These are phyloP conservation scores for Crenuchus spilurus DNA, from an alignment of 2,797 vertebrate genomes.

Conservation along the genomic window DNA sequence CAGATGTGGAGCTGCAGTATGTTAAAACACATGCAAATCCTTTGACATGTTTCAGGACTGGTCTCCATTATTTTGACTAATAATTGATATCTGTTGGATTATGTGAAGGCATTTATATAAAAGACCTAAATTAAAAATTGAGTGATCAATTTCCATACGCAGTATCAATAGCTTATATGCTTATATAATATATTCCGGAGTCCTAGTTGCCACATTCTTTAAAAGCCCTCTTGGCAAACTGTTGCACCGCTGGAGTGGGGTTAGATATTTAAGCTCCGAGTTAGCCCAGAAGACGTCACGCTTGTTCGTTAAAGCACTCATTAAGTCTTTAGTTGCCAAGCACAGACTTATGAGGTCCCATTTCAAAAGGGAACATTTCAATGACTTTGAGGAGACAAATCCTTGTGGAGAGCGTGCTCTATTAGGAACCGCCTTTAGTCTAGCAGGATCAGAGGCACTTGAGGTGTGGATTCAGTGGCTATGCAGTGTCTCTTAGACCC, in stretches of 20 bases:
- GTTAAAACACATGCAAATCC: too few species aligned
- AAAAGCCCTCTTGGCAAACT: neutral
- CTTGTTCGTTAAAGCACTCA: conserved; percentile 2
- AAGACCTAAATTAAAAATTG: too few species aligned
- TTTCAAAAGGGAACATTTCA: conserved; percentile 37
- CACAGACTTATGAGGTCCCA: conserved; percentile 22
- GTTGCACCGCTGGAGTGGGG: conserved; percentile 6
- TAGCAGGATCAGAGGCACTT: conserved; percentile 57
- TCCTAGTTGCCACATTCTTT: neutral
- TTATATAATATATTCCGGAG: neutral
- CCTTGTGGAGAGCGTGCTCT: conserved; percentile 38
- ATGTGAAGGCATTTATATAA: neutral
- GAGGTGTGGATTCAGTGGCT: conserved; percentile 60
- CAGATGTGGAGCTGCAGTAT: too few species aligned
- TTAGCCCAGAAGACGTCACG: neutral
- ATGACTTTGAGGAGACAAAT: conserved; percentile 42
- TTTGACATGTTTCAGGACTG: neutral
- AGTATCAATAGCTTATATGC: too few species aligned
- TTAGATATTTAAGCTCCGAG: neutral
- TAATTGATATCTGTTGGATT: neutral
- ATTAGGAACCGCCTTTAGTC: conserved; percentile 57
- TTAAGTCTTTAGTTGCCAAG: conserved; percentile 23
- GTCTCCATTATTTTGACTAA: neutral
- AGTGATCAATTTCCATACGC: too few species aligned
- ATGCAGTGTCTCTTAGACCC: conserved; percentile 56